These are phyloP conservation scores for Enchytraeus crypticus DNA, from an alignment of 2,888 invertebrate species.

Conservation along the genomic window DNA sequence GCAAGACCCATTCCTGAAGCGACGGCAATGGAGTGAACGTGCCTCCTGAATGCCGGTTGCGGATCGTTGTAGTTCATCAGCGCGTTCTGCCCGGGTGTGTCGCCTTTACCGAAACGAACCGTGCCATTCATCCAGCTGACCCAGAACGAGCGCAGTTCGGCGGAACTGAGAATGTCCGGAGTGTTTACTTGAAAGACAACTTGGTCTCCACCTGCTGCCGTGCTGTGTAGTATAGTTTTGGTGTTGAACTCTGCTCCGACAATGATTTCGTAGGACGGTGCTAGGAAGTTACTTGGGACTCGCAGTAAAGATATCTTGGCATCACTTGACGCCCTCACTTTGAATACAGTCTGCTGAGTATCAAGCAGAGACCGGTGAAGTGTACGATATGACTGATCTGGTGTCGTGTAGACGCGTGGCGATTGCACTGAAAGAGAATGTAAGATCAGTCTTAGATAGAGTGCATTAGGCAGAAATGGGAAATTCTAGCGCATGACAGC, in stretches of 20 bases:
- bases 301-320: slow-evolving; percentile 7
- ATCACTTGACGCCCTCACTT: not conserved
- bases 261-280: slow-evolving; percentile 3
- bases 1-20: not conserved
- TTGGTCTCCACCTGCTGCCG: not conserved
- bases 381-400: not conserved
- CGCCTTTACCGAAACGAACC: slow-evolving; percentile 3
- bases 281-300: slow-evolving; percentile 1
- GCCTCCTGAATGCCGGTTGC: slow-evolving; percentile 3
- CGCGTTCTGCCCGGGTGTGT: not conserved
- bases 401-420: not conserved
- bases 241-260: not conserved
- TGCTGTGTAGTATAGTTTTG: not conserved
- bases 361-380: slow-evolving; percentile 1
- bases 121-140: slow-evolving; percentile 3
- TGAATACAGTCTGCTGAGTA: not conserved
- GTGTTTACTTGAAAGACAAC: not conserved
- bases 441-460: not conserved
- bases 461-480: too few relatives aligned
- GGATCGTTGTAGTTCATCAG: slow-evolving; percentile 3
- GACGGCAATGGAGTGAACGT: slow-evolving; percentile 3
- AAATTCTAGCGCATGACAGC: too few relatives aligned
- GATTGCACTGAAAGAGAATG: not conserved
- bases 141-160: slow-evolving; percentile 8
- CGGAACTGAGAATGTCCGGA: not conserved